phyloP scores from a whole-genome alignment of 2,797 vertebrate species.

The Stomatorhinus walkeri region DNA sequence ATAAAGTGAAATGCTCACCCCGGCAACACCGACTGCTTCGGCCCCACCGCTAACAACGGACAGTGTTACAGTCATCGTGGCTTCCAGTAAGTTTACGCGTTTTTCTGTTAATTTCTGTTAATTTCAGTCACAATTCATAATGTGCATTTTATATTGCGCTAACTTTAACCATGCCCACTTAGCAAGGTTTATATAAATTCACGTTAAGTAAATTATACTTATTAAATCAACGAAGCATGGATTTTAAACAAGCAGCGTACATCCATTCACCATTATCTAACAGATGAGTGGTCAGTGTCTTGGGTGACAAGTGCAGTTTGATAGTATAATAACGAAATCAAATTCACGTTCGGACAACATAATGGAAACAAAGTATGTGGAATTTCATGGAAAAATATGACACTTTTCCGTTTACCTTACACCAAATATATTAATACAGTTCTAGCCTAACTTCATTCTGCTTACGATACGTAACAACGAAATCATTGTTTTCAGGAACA shows the following conservation, averaged over 20 bases:
- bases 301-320: not conserved
- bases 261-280: not conserved
- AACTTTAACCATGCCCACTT: not conserved
- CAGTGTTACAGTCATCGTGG: conserved; percentile 57
- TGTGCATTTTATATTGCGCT: not conserved
- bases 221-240: not conserved
- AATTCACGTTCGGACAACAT: not conserved
- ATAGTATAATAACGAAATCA: not conserved
- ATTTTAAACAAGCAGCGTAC: not conserved
- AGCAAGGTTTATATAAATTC: not conserved
- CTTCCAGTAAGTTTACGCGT: conserved; percentile 56
- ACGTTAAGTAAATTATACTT: not conserved
- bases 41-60: conserved; percentile 50
- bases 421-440: not conserved
- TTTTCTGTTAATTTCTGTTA: not conserved
- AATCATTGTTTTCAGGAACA: not conserved
- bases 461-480: not conserved
- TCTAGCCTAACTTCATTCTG: not conserved
- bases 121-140: not conserved
- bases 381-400: not conserved
- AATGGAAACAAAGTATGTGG: not conserved
- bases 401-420: not conserved
- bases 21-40: conserved; percentile 45
- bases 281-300: not conserved
- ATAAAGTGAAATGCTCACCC: conserved; percentile 54